phyloP scores from a whole-genome alignment of 1,140 invertebrate species.

The Limonius californicus region DNA sequence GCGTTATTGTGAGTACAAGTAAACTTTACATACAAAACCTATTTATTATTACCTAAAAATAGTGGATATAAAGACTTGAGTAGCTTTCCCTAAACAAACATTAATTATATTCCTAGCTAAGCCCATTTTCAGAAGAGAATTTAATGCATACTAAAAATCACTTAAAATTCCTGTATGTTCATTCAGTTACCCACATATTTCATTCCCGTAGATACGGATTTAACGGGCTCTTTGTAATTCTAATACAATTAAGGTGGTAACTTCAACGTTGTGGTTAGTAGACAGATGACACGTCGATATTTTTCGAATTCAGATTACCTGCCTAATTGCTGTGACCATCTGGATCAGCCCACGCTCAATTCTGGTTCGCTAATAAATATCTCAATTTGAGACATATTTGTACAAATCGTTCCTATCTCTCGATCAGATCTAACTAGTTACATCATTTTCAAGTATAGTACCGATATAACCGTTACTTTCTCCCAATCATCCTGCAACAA shows the following conservation, averaged over 20 bases:
- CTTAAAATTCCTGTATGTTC: not conserved
- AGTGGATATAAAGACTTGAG: too few species aligned
- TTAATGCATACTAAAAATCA: not conserved
- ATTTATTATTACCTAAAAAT: too few species aligned
- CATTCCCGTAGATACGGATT: not conserved
- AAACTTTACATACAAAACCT: too few species aligned
- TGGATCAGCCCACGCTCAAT: not conserved
- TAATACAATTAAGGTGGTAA: not conserved
- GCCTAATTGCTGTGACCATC: not conserved
- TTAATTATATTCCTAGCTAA: too few species aligned
- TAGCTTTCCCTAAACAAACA: too few species aligned
- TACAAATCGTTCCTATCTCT: too few species aligned
- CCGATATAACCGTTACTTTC: too few species aligned
- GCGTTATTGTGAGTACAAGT: too few species aligned
- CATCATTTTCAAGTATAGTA: too few species aligned
- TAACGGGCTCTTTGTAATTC: not conserved
- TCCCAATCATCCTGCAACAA: too few species aligned
- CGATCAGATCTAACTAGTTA: too few species aligned
- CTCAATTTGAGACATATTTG: too few species aligned
- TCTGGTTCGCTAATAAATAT: not conserved
- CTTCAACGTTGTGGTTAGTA: not conserved
- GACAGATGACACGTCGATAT: not conserved
- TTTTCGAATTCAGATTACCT: not conserved
- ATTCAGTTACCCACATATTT: not conserved
- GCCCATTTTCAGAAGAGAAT: not conserved